Percentiles rank a stretch among this genome's conserved stretches.
phyloP scores from a whole-genome alignment of 2,797 vertebrate genomes.

The Clarias fuscus region DNA sequence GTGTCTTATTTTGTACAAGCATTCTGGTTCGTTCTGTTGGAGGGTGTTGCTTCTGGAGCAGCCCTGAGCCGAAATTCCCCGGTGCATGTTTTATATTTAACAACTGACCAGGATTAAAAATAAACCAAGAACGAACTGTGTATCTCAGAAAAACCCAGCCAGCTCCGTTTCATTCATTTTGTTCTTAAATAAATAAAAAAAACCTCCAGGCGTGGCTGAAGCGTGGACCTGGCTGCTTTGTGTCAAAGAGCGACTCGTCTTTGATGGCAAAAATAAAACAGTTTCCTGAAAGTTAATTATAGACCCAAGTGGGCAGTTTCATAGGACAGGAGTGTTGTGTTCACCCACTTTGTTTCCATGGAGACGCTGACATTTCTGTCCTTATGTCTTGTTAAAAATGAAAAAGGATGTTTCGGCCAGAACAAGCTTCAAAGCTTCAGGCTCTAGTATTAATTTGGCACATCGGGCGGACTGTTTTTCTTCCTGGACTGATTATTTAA shows the following conservation, averaged over 20 bases:
- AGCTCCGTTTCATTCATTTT: background rate
- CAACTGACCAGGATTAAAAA: slow-evolving; percentile 3
- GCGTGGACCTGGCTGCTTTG: background rate
- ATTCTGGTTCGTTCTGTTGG: background rate
- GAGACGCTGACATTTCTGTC: background rate
- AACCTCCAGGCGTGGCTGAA: too few species aligned
- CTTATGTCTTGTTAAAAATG: background rate
- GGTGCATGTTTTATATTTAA: background rate
- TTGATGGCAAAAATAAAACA: background rate
- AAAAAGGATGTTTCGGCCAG: background rate
- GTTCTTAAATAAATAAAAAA: too few species aligned
- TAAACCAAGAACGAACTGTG: background rate
- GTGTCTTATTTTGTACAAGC: background rate
- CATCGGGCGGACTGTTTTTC: background rate
- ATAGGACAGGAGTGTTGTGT: background rate
- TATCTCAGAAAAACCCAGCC: background rate
- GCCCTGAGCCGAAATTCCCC: background rate
- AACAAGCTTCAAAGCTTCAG: background rate
- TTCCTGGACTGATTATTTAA: background rate
- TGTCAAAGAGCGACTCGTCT: background rate
- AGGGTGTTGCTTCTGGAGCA: background rate
- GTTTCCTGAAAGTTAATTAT: slow-evolving; percentile 17
- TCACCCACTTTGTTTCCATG: slow-evolving; percentile 21
- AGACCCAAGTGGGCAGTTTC: slow-evolving; percentile 3
- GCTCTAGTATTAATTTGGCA: background rate